phyloP scores from a whole-genome alignment of 2,797 vertebrate genomes.

The Epinephelus malabaricus region DNA sequence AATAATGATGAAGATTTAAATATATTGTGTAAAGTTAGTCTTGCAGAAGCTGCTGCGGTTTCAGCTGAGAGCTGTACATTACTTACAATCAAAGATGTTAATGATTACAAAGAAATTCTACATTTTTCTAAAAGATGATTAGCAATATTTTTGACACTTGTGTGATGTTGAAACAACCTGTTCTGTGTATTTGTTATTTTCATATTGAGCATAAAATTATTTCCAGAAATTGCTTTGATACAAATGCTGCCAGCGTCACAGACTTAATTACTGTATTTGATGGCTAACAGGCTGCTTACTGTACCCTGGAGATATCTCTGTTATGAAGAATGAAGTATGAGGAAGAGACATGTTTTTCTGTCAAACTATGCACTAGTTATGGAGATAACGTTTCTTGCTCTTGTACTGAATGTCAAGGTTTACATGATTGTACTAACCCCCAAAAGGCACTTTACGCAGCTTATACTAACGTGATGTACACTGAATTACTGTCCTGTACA shows the following conservation, averaged over 20 bases:
- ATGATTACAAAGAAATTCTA: neutral
- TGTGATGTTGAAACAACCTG: conserved; percentile 4
- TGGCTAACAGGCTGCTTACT: neutral
- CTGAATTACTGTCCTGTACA: conserved; percentile 32
- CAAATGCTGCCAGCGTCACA: neutral
- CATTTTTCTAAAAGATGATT: conserved; percentile 6
- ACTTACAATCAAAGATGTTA: conserved; percentile 18
- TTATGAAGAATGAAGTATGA: neutral
- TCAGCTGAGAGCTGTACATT: neutral
- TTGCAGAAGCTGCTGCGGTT: neutral
- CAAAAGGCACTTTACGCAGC: conserved; percentile 67
- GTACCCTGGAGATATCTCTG: neutral
- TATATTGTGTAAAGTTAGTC: conserved; percentile 5
- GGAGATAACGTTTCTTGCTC: conserved; percentile 18
- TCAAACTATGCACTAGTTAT: conserved; percentile 28
- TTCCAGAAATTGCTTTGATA: conserved; percentile 7
- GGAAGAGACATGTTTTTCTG: conserved; percentile 38
- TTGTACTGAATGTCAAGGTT: conserved; percentile 50
- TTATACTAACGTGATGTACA: conserved; percentile 34
- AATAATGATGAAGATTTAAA: neutral
- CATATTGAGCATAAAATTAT: conserved; percentile 10
- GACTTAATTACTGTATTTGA: conserved; percentile 8
- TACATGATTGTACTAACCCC: conserved; percentile 51
- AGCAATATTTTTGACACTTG: conserved; percentile 8
- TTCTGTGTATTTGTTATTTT: conserved; percentile 13